A percentile compares a stretch with the other conserved stretches of the same genome.
phyloP scores from a whole-genome alignment of 2,113 vertebrate species.

The Columba livia region DNA sequence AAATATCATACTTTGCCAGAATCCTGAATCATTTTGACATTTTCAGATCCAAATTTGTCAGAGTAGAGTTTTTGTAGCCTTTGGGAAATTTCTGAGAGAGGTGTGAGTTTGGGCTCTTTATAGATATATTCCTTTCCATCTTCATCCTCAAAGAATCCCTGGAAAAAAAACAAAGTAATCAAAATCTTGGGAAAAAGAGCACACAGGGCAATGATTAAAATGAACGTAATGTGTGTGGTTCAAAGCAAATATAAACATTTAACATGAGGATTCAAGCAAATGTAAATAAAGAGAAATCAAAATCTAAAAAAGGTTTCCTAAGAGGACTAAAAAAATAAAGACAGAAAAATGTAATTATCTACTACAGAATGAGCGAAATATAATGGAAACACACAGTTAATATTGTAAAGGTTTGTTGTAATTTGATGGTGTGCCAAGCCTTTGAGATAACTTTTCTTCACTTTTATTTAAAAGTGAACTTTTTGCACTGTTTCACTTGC shows the following conservation, averaged over 20 bases:
- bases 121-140: slow-evolving; percentile 99
- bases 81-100: slow-evolving; percentile 95
- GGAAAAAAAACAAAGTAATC: slow-evolving; percentile 13
- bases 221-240: not conserved
- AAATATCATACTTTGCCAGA: slow-evolving; percentile 87
- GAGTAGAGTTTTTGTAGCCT: slow-evolving; percentile 96
- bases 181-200: not conserved
- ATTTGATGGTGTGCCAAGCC: slow-evolving; percentile 41
- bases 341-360: not conserved
- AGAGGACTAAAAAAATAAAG: not conserved
- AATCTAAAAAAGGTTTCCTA: slow-evolving; percentile 21
- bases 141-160: slow-evolving; percentile 98
- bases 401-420: slow-evolving; percentile 19
- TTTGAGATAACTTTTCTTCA: slow-evolving; percentile 29
- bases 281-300: slow-evolving; percentile 17
- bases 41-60: slow-evolving; percentile 97
- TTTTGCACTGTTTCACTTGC: slow-evolving; percentile 77
- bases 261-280: slow-evolving; percentile 52
- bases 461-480: slow-evolving; percentile 40
- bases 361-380: slow-evolving; percentile 15
- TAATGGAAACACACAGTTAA: slow-evolving; percentile 52
- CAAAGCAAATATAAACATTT: slow-evolving; percentile 43
- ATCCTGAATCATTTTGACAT: slow-evolving; percentile 98
- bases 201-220: not conserved
- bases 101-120: slow-evolving; percentile 97